Percentiles rank a stretch among this genome's conserved stretches.
These are phyloP conservation scores for Sesamia nonagrioides DNA, from an alignment of 1,140 invertebrate species.

Conservation along the genomic window DNA sequence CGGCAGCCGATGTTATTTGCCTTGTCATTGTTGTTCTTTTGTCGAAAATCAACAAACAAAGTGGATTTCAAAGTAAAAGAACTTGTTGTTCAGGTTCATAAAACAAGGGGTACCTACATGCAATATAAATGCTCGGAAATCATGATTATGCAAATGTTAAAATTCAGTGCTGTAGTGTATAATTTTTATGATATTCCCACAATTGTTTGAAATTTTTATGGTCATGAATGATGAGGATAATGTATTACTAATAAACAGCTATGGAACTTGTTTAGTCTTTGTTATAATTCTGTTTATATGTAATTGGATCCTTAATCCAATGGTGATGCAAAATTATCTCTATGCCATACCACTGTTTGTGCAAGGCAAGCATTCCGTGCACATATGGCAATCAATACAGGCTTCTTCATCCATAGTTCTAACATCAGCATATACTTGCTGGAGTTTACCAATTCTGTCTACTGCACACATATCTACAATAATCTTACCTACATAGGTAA, in stretches of 20 bases:
- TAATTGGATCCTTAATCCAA: slow-evolving; percentile 2
- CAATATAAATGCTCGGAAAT: not conserved
- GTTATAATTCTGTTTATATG: slow-evolving; percentile 12
- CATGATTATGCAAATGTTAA: not conserved
- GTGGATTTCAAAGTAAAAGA: not conserved
- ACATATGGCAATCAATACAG: not conserved
- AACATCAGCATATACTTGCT: not conserved
- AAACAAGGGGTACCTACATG: not conserved
- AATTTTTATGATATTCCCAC: slow-evolving; percentile 26
- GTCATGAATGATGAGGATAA: slow-evolving; percentile 14
- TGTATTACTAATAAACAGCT: not conserved
- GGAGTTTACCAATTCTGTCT: not conserved
- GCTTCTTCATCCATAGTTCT: not conserved
- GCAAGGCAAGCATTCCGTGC: not conserved
- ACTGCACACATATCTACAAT: not conserved
- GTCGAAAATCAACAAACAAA: not conserved
- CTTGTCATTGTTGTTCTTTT: not conserved
- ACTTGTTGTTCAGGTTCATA: not conserved
- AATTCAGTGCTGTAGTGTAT: not conserved
- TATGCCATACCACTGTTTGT: not conserved
- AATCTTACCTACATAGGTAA: not conserved
- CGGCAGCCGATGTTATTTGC: too few relatives aligned
- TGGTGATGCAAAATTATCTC: not conserved
- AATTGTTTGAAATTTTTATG: slow-evolving; percentile 24
- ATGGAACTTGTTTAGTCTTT: slow-evolving; percentile 17